A percentile compares a stretch with the other conserved stretches of the same genome.
These are phyloP conservation scores for Danio albolineatus DNA, from an alignment of 2,797 vertebrate species.

Conservation along the genomic window DNA sequence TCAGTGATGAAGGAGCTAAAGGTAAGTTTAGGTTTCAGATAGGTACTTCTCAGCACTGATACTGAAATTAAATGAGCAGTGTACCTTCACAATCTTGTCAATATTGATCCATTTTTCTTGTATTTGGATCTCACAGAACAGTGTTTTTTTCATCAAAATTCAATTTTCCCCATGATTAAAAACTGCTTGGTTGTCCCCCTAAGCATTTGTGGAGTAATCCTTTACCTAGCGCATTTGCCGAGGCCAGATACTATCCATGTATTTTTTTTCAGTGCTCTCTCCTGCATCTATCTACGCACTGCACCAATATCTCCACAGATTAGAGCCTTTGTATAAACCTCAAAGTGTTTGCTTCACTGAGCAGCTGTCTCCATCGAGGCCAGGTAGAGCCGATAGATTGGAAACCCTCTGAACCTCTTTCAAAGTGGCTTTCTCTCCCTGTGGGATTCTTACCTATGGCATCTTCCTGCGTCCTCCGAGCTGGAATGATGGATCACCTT, in stretches of 20 bases:
- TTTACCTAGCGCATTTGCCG: neutral
- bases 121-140: constrained; percentile 22
- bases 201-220: constrained; percentile 43
- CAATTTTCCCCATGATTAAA: constrained; percentile 53
- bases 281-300: constrained; percentile 26
- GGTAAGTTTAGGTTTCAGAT: neutral
- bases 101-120: constrained; percentile 17
- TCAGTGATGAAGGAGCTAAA: neutral
- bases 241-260: constrained; percentile 37
- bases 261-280: constrained; percentile 40
- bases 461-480: constrained; percentile 42
- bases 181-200: constrained; percentile 31
- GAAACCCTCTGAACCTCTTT: constrained; percentile 50
- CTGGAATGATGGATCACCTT: constrained; percentile 53
- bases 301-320: constrained; percentile 52
- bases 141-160: constrained; percentile 16
- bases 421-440: constrained; percentile 36
- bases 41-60: neutral
- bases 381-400: constrained; percentile 47
- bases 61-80: constrained; percentile 22
- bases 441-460: constrained; percentile 36
- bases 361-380: constrained; percentile 48
- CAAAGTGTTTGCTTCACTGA: constrained; percentile 47
- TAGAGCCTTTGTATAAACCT: constrained; percentile 46
- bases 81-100: constrained; percentile 30